Evolutionary conservation across 2,797 vertebrate genomes (phyloP).

Genomic region (Streptopelia turtur): DNA sequence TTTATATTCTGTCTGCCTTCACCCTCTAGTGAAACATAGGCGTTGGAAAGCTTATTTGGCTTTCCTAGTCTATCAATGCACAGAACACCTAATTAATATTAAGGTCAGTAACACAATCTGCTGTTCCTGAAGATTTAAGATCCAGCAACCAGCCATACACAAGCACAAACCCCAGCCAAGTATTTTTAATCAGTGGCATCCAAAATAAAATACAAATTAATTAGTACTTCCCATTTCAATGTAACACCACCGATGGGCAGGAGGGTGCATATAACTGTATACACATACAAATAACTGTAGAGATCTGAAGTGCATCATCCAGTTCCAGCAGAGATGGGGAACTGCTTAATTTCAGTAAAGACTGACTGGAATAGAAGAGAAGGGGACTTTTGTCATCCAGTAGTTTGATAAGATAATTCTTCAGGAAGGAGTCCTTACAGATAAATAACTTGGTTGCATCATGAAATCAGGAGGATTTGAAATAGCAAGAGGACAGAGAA

Average conservation of each 20-base stretch:
- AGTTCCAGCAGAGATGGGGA: background rate
- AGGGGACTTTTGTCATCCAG: background rate
- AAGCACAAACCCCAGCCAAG: background rate
- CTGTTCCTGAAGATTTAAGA: background rate
- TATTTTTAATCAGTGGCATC: background rate
- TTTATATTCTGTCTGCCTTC: background rate
- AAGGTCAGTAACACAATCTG: background rate
- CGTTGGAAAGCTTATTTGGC: constrained; percentile 25
- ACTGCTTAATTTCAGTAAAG: background rate
- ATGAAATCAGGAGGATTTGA: background rate
- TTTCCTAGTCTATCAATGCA: background rate
- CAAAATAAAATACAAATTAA: background rate
- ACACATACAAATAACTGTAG: background rate
- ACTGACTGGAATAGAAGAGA: background rate
- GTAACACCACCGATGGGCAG: background rate
- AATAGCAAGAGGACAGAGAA: background rate
- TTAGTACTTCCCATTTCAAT: background rate
- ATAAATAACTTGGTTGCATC: background rate
- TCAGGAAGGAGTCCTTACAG: background rate
- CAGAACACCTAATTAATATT: background rate
- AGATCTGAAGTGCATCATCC: background rate
- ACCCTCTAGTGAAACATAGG: background rate
- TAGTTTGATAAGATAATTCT: background rate
- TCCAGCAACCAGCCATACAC: background rate
- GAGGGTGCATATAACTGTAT: background rate